phyloP scores from a whole-genome alignment of 2,113 vertebrate genomes.

The Tympanuchus pallidicinctus region DNA sequence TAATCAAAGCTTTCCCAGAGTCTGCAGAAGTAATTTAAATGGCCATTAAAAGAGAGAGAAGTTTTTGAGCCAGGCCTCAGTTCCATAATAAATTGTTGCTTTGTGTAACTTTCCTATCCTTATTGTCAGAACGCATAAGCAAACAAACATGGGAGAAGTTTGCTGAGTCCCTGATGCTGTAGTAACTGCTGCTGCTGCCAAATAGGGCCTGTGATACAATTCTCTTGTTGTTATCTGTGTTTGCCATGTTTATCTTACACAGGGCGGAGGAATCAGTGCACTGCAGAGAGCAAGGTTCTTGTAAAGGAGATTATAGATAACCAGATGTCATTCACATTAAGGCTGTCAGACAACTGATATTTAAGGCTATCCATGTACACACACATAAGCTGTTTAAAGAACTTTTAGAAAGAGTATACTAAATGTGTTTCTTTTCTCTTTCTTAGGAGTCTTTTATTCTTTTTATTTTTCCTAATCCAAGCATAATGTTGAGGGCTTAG shows the following conservation, averaged over 20 bases:
- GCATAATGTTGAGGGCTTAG: background rate
- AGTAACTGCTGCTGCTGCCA: background rate
- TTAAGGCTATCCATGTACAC: too few species aligned
- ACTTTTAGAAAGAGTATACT: background rate
- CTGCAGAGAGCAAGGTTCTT: background rate
- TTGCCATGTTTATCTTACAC: slow-evolving; percentile 34
- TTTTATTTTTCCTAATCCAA: background rate
- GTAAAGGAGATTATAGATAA: slow-evolving; percentile 46
- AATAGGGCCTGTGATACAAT: background rate
- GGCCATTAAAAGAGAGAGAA: slow-evolving; percentile 34
- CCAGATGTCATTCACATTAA: background rate
- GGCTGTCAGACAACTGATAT: background rate
- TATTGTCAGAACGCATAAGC: background rate
- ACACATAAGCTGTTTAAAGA: background rate
- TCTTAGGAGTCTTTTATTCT: background rate
- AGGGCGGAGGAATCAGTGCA: background rate
- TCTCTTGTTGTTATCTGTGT: slow-evolving; percentile 5
- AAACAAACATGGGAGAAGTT: background rate
- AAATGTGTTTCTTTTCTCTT: background rate
- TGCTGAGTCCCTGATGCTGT: background rate
- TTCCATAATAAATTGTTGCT: background rate
- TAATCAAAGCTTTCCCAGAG: slow-evolving; percentile 67
- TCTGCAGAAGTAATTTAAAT: slow-evolving; percentile 67
- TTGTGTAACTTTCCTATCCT: background rate
- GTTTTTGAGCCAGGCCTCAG: background rate